phyloP scores from a whole-genome alignment of 2,113 vertebrate species.

The Glareola pratincola region DNA sequence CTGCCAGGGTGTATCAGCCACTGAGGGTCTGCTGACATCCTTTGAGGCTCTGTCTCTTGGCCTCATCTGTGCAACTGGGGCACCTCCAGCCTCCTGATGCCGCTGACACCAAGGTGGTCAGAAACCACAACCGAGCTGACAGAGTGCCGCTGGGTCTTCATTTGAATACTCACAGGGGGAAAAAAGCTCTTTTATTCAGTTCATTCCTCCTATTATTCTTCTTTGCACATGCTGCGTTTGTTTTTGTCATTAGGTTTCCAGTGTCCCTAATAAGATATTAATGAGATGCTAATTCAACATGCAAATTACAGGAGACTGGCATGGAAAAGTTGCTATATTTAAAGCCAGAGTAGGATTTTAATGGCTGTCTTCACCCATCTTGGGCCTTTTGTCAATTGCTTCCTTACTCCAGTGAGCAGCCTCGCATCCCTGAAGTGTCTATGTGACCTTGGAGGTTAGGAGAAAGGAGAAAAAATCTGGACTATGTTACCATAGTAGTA shows the following conservation, averaged over 20 bases:
- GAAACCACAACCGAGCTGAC: background rate
- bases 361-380: conserved; percentile 56
- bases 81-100: background rate
- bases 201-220: conserved; percentile 26
- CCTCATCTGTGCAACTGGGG: background rate
- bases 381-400: conserved; percentile 36
- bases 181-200: conserved; percentile 1
- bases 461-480: background rate
- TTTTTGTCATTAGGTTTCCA: conserved; percentile 65
- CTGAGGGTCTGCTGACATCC: background rate
- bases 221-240: conserved; percentile 44
- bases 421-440: background rate
- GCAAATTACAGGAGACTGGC: conserved; percentile 66
- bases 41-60: background rate
- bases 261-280: conserved; percentile 64
- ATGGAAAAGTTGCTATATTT: conserved; percentile 62
- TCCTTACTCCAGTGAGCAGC: conserved; percentile 5
- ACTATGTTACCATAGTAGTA: background rate
- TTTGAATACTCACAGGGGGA: conserved; percentile 7
- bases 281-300: conserved; percentile 69
- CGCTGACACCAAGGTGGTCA: background rate
- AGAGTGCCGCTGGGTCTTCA: background rate
- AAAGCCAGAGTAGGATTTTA: conserved; percentile 48
- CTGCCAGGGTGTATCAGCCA: background rate
- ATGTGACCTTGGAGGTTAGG: conserved; percentile 29